Evolutionary conservation across 2,888 invertebrate genomes (phyloP).

Genomic region (Yponomeuta cagnagella): DNA sequence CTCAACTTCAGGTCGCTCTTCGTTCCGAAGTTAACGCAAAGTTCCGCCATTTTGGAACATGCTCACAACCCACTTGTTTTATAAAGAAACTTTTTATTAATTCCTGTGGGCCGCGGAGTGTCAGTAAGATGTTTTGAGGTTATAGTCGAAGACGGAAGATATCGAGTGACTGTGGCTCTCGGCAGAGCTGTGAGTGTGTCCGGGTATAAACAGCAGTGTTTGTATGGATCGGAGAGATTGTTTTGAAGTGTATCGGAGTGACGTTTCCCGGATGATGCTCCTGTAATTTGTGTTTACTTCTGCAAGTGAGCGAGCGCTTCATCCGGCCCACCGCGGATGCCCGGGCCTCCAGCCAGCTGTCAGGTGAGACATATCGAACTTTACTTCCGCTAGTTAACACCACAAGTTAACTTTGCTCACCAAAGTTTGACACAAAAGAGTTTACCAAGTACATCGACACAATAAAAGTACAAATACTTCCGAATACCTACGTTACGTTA

Average conservation of each 20-base stretch:
- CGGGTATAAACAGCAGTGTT: conserved; percentile 39
- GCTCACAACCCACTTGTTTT: conserved; percentile 78
- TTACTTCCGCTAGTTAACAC: conserved; percentile 49
- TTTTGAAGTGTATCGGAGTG: conserved; percentile 68
- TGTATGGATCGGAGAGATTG: conserved; percentile 57
- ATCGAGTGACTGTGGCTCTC: conserved; percentile 33
- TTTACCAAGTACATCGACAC: conserved; percentile 29
- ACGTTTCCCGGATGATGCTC: conserved; percentile 60
- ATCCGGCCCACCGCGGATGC: conserved; percentile 49
- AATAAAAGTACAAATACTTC: conserved; percentile 18
- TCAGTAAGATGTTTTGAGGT: conserved; percentile 76
- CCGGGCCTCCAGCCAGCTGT: conserved; percentile 37
- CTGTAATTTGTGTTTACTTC: conserved; percentile 72
- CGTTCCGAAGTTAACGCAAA: conserved; percentile 76
- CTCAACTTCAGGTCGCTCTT: conserved; percentile 74
- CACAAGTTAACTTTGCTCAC: conserved; percentile 29
- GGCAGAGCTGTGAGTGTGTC: neutral
- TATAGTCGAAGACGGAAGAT: conserved; percentile 63
- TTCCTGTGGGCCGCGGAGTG: conserved; percentile 76
- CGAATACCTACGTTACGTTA: neutral
- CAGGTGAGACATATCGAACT: conserved; percentile 56
- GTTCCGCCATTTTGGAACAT: conserved; percentile 78
- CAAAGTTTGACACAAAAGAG: conserved; percentile 63
- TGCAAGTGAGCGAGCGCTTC: conserved; percentile 51
- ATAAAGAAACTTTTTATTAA: conserved; percentile 78